A percentile compares a stretch with the other conserved stretches of the same genome.
Evolutionary conservation across 1,140 invertebrate genomes (phyloP).

Genomic region (Hyles euphorbiae): DNA sequence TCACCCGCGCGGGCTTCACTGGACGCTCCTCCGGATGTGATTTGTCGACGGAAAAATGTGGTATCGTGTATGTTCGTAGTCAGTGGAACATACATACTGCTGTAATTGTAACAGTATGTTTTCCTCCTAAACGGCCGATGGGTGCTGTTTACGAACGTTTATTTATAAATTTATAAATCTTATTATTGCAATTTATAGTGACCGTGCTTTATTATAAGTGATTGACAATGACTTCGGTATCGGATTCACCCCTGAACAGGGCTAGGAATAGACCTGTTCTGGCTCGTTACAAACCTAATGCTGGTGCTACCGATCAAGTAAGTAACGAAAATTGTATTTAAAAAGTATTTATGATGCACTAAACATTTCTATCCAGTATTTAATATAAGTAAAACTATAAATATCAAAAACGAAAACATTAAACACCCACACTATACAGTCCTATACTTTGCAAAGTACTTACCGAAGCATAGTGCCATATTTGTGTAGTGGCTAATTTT

Average conservation of each 20-base stretch:
- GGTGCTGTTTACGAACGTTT: constrained; percentile 32
- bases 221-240: constrained; percentile 51
- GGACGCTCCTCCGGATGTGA: constrained; percentile 67
- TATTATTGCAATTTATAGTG: constrained; percentile 7
- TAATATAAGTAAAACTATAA: neutral
- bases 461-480: no score
- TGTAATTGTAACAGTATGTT: constrained; percentile 62
- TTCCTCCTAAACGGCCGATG: constrained; percentile 49
- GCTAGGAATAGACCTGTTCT: constrained; percentile 58
- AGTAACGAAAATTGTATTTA: constrained; percentile 18
- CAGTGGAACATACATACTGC: constrained; percentile 45
- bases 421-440: no score
- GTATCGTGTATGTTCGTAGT: constrained; percentile 54
- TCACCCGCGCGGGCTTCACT: constrained; percentile 47
- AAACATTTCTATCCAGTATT: neutral
- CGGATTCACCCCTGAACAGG: constrained; percentile 55
- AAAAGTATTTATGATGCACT: neutral
- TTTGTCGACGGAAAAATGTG: constrained; percentile 71
- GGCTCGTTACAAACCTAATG: constrained; percentile 49
- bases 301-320: constrained; percentile 48
- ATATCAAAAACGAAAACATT: neutral
- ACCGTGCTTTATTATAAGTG: constrained; percentile 24
- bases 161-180: constrained; percentile 9
- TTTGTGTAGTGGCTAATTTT: neutral
- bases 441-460: no score